Base-by-base conservation (phyloP, 2,797 vertebrate species). In the Falco rusticolus region DNA sequence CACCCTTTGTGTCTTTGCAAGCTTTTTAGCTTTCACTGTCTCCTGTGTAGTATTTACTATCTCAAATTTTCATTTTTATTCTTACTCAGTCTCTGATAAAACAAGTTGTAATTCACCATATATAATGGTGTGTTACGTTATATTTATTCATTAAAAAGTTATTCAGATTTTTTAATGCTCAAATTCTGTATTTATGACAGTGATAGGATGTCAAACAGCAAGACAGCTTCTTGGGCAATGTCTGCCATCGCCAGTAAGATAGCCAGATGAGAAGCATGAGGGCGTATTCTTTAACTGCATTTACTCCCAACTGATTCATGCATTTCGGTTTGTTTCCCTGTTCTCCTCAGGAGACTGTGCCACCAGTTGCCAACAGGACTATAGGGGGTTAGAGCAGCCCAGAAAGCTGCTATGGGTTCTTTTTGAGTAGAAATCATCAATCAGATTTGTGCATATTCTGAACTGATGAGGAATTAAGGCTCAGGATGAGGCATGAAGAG, bases 171-270 rank as follows among this genome's bases (percentile, higher is more conserved):
- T 57, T 69, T 45, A 33, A 33, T 26, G 6, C 3, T 77, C 33
- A 37, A 69, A 34, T 37, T 71, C 37, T 85, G 9, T 41, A n/a
- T 80, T 77, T 69, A 80, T 37, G 48, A 69, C 7, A 7, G 16
- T 31, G 16, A 25, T 69, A 61, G 7, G 31, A 28, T 69, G 39
- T 74, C 45, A 45, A 65, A 41, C n/a, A 48, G 50, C 14, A 50
- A 57, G 75, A 39, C n/a, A 64, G 7, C 13, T 59, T 77, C 24
- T 56, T 1, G 0, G 24, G 16, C 25, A 84, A 28, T n/a, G 15
- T 72, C 54, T 80, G 15, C 37, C 17, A 22, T 53, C 0, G 0
- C 50, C 0, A 0, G 4, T 70, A 53, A 60, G 77, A 45, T 5
- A 47, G 18, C 13, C 41, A 31, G 16, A 31, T 34, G 3, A 7